Evolutionary conservation across 2,888 invertebrate species (phyloP), one percentile per base, ranked within the genome.

Genomic region (Synergus itoensis): DNA sequence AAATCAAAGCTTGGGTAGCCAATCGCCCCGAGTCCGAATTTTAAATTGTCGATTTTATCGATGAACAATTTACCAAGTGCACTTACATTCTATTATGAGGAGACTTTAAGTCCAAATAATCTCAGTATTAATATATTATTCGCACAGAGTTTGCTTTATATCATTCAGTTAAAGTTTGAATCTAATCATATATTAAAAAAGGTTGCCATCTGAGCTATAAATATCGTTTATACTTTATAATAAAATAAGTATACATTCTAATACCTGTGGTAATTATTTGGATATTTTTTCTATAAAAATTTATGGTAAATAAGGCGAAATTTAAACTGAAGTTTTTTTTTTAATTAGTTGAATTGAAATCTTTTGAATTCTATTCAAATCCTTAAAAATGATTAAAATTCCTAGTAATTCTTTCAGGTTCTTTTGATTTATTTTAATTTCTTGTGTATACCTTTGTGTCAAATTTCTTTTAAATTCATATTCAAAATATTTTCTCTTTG

Each of bases 1-100:
- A 93, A 28, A 94, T 96, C 86, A 95, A 95, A 89, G 93, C 92
- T 28, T 96, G 95, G 95, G 92, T 95, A 65, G 94, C 93, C 78
- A 94, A 94, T 83, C 93, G 95, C 82, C 95, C 95, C 40, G 91
- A 93, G 77, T 93, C 93, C 73, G 93, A 94, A 79, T 93, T 92
- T 82, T 94, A 93, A 93, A n/a, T 14, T n/a, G n/a, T 8, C 53
- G n/a, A 53, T 18, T 3, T n/a, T 53, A 14, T 53, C 0, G 8
- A 1, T 53, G 2, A 28, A 53, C 3, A 53, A 18, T 53, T 1
- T n/a, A 53, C 53, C 53, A 53, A 53, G 53, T 53, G 53, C 8
- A 3, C 53, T 0, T 53, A n/a, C n/a, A 53, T 53, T n/a, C 8
- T 53, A n/a, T 53, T 8, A n/a, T 9, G 9, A 53, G 3, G n/a